These are phyloP conservation scores for Patella caerulea DNA, from an alignment of 2,888 invertebrate species.

Conservation along the genomic window DNA sequence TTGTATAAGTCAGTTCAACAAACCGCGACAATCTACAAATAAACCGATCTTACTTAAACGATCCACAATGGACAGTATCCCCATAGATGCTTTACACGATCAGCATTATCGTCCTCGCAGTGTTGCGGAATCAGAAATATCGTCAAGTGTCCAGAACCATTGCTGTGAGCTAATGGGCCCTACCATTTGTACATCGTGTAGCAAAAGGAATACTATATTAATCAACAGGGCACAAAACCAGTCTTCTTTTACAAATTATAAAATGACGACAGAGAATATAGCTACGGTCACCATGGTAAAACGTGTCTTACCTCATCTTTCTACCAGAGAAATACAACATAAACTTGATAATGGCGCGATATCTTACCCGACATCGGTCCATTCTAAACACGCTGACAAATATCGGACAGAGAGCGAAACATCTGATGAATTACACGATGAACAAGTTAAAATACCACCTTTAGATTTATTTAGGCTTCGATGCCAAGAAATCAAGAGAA, in stretches of 20 bases:
- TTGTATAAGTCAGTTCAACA: not conserved
- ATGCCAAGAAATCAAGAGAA: slow-evolving; percentile 1
- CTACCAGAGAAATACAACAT: slow-evolving; percentile 54
- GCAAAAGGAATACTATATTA: slow-evolving; percentile 45
- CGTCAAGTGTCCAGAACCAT: slow-evolving; percentile 28
- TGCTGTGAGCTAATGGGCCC: slow-evolving; percentile 59
- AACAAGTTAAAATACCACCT: not conserved
- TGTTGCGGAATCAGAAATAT: not conserved
- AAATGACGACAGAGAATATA: slow-evolving; percentile 55
- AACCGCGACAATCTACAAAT: not conserved
- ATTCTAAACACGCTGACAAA: slow-evolving; percentile 15
- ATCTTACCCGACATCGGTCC: slow-evolving; percentile 26
- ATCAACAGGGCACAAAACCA: slow-evolving; percentile 45
- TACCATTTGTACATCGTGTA: slow-evolving; percentile 57
- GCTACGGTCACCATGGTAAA: slow-evolving; percentile 52
- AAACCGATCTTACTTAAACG: not conserved
- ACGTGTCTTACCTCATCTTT: slow-evolving; percentile 51
- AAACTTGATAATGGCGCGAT: slow-evolving; percentile 58
- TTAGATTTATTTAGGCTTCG: not conserved
- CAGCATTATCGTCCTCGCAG: not conserved
- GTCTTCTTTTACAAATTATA: slow-evolving; percentile 47
- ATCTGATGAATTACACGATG: slow-evolving; percentile 17
- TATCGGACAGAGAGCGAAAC: slow-evolving; percentile 37
- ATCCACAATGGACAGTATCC: not conserved
- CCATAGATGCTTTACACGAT: not conserved